phyloP scores from a whole-genome alignment of 1,140 invertebrate species.

The Drosophila arizonae region DNA sequence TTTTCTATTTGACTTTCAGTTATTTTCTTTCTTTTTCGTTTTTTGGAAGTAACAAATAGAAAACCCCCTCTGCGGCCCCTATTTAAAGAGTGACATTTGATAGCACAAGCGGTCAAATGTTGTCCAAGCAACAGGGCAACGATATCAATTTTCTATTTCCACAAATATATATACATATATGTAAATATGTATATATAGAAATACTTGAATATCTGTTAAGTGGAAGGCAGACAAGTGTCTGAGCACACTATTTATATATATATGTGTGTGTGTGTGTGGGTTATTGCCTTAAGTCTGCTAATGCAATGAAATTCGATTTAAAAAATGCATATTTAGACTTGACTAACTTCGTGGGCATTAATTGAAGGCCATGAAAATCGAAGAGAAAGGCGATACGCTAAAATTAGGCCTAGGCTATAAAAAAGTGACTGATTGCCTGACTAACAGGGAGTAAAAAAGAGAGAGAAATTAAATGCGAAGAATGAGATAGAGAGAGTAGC shows the following conservation, averaged over 20 bases:
- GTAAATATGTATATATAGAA: neutral
- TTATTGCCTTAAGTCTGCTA: constrained; percentile 10
- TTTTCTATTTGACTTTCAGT: constrained; percentile 58
- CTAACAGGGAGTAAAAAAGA: neutral
- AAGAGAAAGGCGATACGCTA: neutral
- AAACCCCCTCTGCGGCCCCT: constrained; percentile 3
- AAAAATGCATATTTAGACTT: constrained; percentile 3
- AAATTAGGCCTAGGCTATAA: neutral
- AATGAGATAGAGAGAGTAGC: neutral
- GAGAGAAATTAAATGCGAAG: neutral
- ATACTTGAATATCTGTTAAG: constrained; percentile 17
- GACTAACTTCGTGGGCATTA: neutral
- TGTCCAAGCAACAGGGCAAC: constrained; percentile 27
- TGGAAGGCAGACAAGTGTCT: constrained; percentile 40
- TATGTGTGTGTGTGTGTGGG: constrained; percentile 8
- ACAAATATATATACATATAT: constrained; percentile 2
- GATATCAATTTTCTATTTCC: constrained; percentile 36
- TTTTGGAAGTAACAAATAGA: constrained; percentile 33
- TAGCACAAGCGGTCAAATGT: constrained; percentile 61
- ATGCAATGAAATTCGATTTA: constrained; percentile 10
- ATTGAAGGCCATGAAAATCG: constrained; percentile 7
- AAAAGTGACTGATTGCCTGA: no score
- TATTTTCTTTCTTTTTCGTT: constrained; percentile 4
- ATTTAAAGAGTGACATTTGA: constrained; percentile 64
- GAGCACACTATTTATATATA: neutral